Conservation (phyloP, 1,140 invertebrate genomes). For the Lasaia peninsularis region DNA sequence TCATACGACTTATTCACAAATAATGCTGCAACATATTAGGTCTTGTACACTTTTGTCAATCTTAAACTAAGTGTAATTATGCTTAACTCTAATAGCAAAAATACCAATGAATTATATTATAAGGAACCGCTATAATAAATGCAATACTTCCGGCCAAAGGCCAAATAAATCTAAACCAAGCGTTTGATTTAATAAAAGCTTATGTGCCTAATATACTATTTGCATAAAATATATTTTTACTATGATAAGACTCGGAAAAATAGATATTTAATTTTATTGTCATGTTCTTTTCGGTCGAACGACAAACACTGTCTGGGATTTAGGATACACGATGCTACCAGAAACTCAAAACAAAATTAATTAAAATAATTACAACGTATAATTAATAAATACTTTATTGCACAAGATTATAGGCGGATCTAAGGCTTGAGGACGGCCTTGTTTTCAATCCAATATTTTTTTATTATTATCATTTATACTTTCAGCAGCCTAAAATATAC, state of each 20-base stretch:
- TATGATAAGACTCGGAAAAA: slow-evolving; percentile 43
- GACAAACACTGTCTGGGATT: slow-evolving; percentile 14
- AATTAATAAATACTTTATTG: too few relatives aligned
- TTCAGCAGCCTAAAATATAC: too few relatives aligned
- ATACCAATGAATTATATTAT: slow-evolving; percentile 36
- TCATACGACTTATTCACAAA: slow-evolving; percentile 4
- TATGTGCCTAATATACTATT: slow-evolving; percentile 16
- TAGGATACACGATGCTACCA: slow-evolving; percentile 7
- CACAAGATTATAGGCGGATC: too few relatives aligned
- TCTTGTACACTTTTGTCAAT: slow-evolving; percentile 3
- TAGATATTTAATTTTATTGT: slow-evolving; percentile 67
- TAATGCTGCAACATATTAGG: slow-evolving; percentile 8
- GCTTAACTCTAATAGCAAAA: slow-evolving; percentile 40
- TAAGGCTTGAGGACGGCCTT: too few relatives aligned
- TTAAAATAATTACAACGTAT: too few relatives aligned
- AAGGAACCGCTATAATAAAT: slow-evolving; percentile 58
- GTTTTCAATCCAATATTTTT: too few relatives aligned
- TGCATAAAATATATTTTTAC: slow-evolving; percentile 20
- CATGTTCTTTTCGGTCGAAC: slow-evolving; percentile 48
- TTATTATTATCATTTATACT: too few relatives aligned
- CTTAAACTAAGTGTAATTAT: slow-evolving; percentile 15
- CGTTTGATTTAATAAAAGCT: slow-evolving; percentile 17
- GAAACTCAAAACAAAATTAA: slow-evolving; percentile 13
- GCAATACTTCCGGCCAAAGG: slow-evolving; percentile 43
- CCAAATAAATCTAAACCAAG: slow-evolving; percentile 21